phyloP scores from a whole-genome alignment of 2,113 vertebrate genomes.

The Misgurnus anguillicaudatus region DNA sequence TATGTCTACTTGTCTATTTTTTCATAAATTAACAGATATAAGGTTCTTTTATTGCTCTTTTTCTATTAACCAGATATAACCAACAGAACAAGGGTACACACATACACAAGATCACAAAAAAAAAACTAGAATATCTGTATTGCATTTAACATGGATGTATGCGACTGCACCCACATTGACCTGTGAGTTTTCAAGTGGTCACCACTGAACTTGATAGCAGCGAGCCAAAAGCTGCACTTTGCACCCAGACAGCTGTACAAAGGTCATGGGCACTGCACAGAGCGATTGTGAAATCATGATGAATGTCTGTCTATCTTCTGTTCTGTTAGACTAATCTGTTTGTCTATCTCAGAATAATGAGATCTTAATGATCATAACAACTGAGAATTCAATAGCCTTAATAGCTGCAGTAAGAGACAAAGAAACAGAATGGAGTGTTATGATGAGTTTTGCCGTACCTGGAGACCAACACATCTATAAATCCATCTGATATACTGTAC shows the following conservation, averaged over 20 bases:
- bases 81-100: no score
- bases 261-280: constrained; percentile 55
- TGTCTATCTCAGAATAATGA: background rate
- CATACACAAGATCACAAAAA: no score
- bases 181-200: constrained; percentile 49
- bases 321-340: background rate
- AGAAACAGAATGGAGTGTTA: background rate
- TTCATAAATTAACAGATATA: no score
- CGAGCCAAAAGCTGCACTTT: constrained; percentile 73
- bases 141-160: background rate
- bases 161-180: background rate
- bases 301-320: constrained; percentile 14
- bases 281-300: constrained; percentile 36
- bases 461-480: no score
- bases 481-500: no score
- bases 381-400: no score
- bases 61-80: no score
- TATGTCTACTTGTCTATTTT: constrained; percentile 12
- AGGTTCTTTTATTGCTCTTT: no score
- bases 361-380: background rate
- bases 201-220: constrained; percentile 65
- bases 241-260: constrained; percentile 64
- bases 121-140: background rate
- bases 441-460: no score
- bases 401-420: no score